Conservation (phyloP, 2,113 vertebrate species). For the Craseonycteris thonglongyai region DNA sequence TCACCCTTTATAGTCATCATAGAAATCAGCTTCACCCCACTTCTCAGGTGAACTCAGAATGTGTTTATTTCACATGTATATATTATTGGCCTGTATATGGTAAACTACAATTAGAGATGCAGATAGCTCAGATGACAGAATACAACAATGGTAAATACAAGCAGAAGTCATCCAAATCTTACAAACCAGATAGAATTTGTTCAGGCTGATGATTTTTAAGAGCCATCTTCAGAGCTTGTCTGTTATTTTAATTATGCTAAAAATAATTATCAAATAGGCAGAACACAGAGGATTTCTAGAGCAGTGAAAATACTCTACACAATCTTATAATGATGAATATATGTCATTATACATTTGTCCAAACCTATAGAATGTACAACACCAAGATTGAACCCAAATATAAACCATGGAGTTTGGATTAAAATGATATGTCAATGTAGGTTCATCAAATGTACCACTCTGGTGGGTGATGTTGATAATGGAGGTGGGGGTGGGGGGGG, state of each 20-base stretch:
- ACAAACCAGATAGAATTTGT: background rate
- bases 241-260: constrained; percentile 4
- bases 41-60: background rate
- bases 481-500: too few species aligned
- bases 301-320: background rate
- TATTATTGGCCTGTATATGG: background rate
- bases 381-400: background rate
- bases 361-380: background rate
- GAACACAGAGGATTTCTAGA: background rate
- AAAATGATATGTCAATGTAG: background rate
- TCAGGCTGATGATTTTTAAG: background rate
- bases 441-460: background rate
- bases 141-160: background rate
- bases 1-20: background rate
- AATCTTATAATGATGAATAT: background rate
- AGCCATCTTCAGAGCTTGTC: background rate
- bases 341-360: background rate
- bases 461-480: background rate
- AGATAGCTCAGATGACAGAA: background rate
- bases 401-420: background rate
- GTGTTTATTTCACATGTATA: background rate
- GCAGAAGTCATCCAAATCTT: background rate
- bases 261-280: background rate
- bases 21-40: background rate
- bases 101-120: background rate